These are phyloP conservation scores for Zeugodacus cucurbitae DNA, from an alignment of 1,140 invertebrate species.

Conservation along the genomic window DNA sequence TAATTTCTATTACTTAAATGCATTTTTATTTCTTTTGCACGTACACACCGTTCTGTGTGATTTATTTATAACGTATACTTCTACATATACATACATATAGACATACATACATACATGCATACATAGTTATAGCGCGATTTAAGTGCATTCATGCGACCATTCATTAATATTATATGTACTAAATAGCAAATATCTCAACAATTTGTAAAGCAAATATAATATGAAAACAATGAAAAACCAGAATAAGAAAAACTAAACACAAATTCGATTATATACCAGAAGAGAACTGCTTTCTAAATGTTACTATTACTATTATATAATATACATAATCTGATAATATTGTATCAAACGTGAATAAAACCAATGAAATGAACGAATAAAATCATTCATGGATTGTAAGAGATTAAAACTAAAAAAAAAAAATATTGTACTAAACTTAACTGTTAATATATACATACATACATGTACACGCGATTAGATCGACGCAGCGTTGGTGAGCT, in stretches of 20 bases:
- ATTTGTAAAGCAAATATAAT: slow-evolving; percentile 23
- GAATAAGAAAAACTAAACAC: not conserved
- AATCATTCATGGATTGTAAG: not conserved
- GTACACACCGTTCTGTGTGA: not conserved
- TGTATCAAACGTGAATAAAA: slow-evolving; percentile 1
- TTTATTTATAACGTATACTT: not conserved
- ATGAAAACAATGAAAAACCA: not conserved
- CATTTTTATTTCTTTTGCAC: not conserved
- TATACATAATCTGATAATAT: slow-evolving; percentile 26
- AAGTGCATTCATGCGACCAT: not conserved
- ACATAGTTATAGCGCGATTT: not conserved
- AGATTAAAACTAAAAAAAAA: not conserved
- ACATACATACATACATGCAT: not conserved
- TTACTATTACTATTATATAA: slow-evolving; percentile 41
- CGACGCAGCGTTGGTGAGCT: not conserved
- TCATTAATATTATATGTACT: slow-evolving; percentile 6
- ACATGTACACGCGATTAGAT: not conserved
- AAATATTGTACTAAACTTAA: not conserved
- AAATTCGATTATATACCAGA: slow-evolving; percentile 13
- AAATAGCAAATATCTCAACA: not conserved
- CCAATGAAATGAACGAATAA: not conserved
- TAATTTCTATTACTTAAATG: not conserved
- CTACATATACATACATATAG: not conserved
- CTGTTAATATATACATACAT: not conserved
- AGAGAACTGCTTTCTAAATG: slow-evolving; percentile 41